Conservation (phyloP, 2,888 invertebrate genomes). For the Argyra leucocephala region DNA sequence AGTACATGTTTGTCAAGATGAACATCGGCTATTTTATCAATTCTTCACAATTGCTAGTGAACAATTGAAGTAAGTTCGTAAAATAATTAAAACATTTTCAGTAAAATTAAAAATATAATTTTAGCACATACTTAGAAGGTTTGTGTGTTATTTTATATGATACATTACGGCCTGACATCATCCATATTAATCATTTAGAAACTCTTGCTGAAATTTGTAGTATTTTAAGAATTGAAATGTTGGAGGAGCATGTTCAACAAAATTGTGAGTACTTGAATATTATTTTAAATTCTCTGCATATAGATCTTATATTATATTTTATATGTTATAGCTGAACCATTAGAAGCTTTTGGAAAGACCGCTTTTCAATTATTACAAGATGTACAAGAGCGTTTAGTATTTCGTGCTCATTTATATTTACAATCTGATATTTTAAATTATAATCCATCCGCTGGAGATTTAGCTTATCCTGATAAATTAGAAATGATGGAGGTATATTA, state of each 20-base stretch:
- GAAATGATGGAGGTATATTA: slow-evolving; percentile 95
- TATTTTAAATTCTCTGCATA: background rate
- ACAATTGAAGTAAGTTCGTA: slow-evolving; percentile 53
- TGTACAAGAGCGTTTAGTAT: slow-evolving; percentile 91
- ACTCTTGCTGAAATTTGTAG: slow-evolving; percentile 93
- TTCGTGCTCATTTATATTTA: slow-evolving; percentile 87
- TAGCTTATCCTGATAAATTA: slow-evolving; percentile 95
- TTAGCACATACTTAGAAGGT: slow-evolving; percentile 68
- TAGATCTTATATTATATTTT: slow-evolving; percentile 12
- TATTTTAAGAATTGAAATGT: slow-evolving; percentile 81
- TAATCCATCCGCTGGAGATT: slow-evolving; percentile 85
- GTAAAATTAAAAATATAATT: slow-evolving; percentile 8
- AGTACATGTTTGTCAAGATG: slow-evolving; percentile 89
- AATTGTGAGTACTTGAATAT: slow-evolving; percentile 52
- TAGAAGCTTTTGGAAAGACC: slow-evolving; percentile 66
- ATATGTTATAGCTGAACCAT: slow-evolving; percentile 50
- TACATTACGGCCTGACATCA: slow-evolving; percentile 81
- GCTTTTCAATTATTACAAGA: slow-evolving; percentile 81
- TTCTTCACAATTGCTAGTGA: slow-evolving; percentile 68
- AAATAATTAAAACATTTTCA: background rate
- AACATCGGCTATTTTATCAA: slow-evolving; percentile 80
- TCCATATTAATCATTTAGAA: slow-evolving; percentile 94
- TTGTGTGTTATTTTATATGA: slow-evolving; percentile 86
- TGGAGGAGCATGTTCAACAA: slow-evolving; percentile 80
- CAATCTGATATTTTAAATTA: slow-evolving; percentile 82